Base-by-base conservation (phyloP, 1,140 invertebrate species). In the Eulimnadia texana region DNA sequence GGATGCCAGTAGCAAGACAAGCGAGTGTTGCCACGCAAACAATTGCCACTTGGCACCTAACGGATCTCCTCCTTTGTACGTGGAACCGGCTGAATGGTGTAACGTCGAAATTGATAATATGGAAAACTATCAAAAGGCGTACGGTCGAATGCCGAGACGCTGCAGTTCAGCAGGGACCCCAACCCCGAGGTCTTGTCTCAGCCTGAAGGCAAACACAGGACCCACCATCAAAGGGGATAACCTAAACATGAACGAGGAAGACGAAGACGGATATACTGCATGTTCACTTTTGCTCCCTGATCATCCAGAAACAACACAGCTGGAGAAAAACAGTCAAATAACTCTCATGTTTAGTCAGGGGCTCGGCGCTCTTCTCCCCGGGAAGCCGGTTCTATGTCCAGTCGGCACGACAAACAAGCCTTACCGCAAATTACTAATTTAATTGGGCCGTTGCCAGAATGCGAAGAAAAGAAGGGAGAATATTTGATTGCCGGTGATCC, bases 81-180 rank as follows among this genome's bases (percentile, higher is more conserved):
- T 42, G 33, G 33, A 42, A 42, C 6, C 33, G 6, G 16, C 53
- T 1, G 65, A 70, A 28, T 69, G 69, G 60, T 51, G 66, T 28
- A 65, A 67, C 58, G 56, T 62, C 20, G 66, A 66, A 42, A 64
- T 63, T 42, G 67, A 68, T 56, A 67, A 68, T 27, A 61, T 67
- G 42, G 64, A 68, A 58, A 68, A 68, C 49, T 64, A 67, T 28
- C 66, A 68, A 54, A 68, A 68, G 65, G 65, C 66, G 47, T 68
- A 68, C 53, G 67, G 66, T 49, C 57, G 55, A 3, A 58, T 63
- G 57, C 62, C 62, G 22, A 27, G 28, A 23, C 24, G 53, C 3
- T 61, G 53, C 60, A 54, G 60, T 25, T 54, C 49, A 19, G 27
- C 60, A 25, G 29, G 29, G 11, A 51, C 28, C 25, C 27, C 42